A percentile compares a stretch with the other conserved stretches of the same genome.
Evolutionary conservation across 2,113 vertebrate species (phyloP).

Genomic region (Cephalopholis sonnerati): DNA sequence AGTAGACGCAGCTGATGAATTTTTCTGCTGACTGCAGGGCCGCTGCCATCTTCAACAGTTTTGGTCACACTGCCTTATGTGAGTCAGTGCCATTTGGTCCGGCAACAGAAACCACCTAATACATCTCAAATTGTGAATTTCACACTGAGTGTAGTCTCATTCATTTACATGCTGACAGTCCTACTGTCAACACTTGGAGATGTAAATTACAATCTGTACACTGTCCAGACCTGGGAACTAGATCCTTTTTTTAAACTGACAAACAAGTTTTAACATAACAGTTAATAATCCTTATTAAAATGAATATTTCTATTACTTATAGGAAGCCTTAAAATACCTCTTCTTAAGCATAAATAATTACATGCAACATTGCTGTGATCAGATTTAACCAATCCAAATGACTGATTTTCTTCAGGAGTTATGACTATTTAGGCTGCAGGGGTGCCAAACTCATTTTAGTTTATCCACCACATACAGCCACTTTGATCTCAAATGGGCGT

Average conservation of each 20-base stretch:
- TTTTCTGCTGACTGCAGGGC: slow-evolving; percentile 16
- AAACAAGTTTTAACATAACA: background rate
- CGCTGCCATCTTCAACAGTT: slow-evolving; percentile 43
- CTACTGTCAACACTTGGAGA: background rate
- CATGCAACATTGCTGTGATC: too few relatives aligned
- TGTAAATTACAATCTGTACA: background rate
- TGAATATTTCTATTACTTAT: background rate
- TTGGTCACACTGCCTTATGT: slow-evolving; percentile 35
- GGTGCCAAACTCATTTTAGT: too few relatives aligned
- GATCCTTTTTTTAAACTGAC: background rate
- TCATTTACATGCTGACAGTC: slow-evolving; percentile 2
- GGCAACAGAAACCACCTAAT: slow-evolving; percentile 26
- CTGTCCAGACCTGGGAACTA: background rate
- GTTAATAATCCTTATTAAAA: background rate
- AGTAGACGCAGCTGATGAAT: background rate
- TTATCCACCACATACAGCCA: too few relatives aligned
- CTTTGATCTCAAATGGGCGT: too few relatives aligned
- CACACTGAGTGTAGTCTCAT: background rate
- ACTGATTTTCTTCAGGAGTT: background rate
- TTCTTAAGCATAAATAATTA: background rate
- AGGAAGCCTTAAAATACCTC: background rate
- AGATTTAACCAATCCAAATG: too few relatives aligned
- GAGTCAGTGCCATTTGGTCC: slow-evolving; percentile 40
- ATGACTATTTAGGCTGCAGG: too few relatives aligned
- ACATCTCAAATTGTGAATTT: slow-evolving; percentile 16